These are phyloP conservation scores for Lanius collurio DNA, from an alignment of 2,113 vertebrate genomes.

Conservation along the genomic window DNA sequence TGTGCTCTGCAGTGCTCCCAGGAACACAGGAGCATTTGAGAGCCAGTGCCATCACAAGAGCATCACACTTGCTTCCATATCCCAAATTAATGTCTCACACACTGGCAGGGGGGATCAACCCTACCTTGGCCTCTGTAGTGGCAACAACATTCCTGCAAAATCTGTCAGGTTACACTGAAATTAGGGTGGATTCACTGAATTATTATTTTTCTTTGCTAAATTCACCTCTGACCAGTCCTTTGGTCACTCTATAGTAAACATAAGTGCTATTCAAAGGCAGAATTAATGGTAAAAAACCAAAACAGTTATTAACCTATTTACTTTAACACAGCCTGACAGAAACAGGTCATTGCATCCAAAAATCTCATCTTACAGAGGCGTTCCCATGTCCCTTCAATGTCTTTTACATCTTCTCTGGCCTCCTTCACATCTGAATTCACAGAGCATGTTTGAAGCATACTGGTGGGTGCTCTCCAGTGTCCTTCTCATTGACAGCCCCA, in stretches of 20 bases:
- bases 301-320: background rate
- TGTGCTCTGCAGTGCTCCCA: background rate
- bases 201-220: background rate
- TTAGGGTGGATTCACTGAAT: background rate
- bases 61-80: too few relatives aligned
- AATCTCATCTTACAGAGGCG: background rate
- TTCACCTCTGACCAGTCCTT: background rate
- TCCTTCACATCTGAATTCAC: background rate
- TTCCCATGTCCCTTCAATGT: background rate
- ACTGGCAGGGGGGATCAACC: background rate
- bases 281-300: background rate
- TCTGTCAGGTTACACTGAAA: background rate
- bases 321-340: slow-evolving; percentile 3
- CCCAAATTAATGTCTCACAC: background rate
- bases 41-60: background rate
- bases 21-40: background rate
- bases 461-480: rapidly evolving
- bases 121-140: background rate
- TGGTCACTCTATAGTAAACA: background rate
- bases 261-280: background rate
- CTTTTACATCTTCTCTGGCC: background rate
- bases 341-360: background rate
- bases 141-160: background rate
- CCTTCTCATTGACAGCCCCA: background rate
- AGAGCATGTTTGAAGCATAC: background rate